Percentiles rank a stretch among this genome's conserved stretches.
Evolutionary conservation across 2,888 invertebrate species (phyloP).

Genomic region (Drosophila kanekoi): DNA sequence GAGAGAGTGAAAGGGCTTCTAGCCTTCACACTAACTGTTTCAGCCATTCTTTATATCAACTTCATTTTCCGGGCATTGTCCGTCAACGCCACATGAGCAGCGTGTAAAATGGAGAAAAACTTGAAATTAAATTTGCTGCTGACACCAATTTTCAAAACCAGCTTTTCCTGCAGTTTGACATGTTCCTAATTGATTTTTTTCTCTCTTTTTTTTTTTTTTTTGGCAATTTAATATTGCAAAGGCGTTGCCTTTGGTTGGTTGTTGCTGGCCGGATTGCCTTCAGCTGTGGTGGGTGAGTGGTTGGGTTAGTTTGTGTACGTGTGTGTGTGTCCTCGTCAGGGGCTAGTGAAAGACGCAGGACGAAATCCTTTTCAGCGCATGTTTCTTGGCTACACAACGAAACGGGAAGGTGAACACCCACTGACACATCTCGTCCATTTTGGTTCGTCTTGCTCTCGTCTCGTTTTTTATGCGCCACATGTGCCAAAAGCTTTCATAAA

Average conservation of each 20-base stretch:
- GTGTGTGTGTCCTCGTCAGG: conserved; percentile 41
- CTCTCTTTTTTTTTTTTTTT: conserved; percentile 48
- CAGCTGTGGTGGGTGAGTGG: conserved; percentile 18
- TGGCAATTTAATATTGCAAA: conserved; percentile 82
- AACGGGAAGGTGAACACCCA: conserved; percentile 50
- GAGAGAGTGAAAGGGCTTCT: background rate
- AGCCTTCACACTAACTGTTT: background rate
- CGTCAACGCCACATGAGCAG: conserved; percentile 32
- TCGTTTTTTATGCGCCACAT: conserved; percentile 78
- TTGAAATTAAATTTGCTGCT: conserved; percentile 78
- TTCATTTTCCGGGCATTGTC: conserved; percentile 42
- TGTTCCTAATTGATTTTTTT: conserved; percentile 81
- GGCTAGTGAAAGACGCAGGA: conserved; percentile 61
- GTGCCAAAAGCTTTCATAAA: conserved; percentile 81
- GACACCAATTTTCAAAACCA: conserved; percentile 80
- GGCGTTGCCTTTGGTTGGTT: conserved; percentile 51
- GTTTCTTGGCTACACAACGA: conserved; percentile 71
- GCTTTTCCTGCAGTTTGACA: conserved; percentile 80
- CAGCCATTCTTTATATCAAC: conserved; percentile 18
- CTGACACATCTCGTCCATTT: conserved; percentile 37
- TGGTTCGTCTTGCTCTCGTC: conserved; percentile 49
- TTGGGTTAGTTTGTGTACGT: background rate
- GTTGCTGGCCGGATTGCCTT: conserved; percentile 38
- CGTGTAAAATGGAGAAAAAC: conserved; percentile 37
- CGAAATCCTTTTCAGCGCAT: conserved; percentile 76